Percentiles rank a stretch among this genome's conserved stretches.
These are phyloP conservation scores for Anticlea derivata DNA, from an alignment of 2,888 invertebrate species.

Conservation along the genomic window DNA sequence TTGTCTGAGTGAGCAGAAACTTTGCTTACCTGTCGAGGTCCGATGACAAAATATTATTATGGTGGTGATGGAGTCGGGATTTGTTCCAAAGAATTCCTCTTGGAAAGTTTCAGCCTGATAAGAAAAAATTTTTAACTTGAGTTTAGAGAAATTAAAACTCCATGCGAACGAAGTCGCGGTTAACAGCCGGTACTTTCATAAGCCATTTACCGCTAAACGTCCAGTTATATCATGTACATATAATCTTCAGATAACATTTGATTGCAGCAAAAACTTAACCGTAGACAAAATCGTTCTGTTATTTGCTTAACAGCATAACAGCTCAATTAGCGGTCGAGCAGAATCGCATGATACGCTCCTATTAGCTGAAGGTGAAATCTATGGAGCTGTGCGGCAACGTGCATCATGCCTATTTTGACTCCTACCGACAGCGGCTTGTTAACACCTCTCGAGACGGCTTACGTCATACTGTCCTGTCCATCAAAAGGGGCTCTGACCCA, in stretches of 20 bases:
- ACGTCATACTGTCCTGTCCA: conserved; percentile 53
- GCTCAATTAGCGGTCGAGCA: conserved; percentile 48
- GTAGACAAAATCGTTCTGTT: conserved; percentile 36
- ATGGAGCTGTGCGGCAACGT: conserved; percentile 51
- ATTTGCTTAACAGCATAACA: conserved; percentile 46
- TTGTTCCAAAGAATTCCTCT: too few relatives aligned
- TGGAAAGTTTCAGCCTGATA: too few relatives aligned
- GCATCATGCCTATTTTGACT: conserved; percentile 40
- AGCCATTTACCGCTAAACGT: conserved; percentile 23
- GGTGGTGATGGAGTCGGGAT: too few relatives aligned
- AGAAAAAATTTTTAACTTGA: too few relatives aligned
- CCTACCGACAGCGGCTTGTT: conserved; percentile 65
- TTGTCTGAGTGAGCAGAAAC: too few relatives aligned
- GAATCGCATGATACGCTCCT: conserved; percentile 55
- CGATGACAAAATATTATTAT: too few relatives aligned
- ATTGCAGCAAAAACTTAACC: conserved; percentile 34
- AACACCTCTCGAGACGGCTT: conserved; percentile 66
- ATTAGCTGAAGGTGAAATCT: conserved; percentile 66
- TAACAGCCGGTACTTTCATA: too few relatives aligned
- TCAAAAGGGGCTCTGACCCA: conserved; percentile 50
- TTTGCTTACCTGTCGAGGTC: too few relatives aligned
- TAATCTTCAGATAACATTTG: conserved; percentile 33
- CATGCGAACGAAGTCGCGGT: too few relatives aligned
- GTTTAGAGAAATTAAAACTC: too few relatives aligned
- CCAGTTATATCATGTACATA: conserved; percentile 32